Evolutionary conservation across 2,113 vertebrate genomes (phyloP), one percentile per base, ranked within the genome.

Genomic region (Dryoscopus gambensis): DNA sequence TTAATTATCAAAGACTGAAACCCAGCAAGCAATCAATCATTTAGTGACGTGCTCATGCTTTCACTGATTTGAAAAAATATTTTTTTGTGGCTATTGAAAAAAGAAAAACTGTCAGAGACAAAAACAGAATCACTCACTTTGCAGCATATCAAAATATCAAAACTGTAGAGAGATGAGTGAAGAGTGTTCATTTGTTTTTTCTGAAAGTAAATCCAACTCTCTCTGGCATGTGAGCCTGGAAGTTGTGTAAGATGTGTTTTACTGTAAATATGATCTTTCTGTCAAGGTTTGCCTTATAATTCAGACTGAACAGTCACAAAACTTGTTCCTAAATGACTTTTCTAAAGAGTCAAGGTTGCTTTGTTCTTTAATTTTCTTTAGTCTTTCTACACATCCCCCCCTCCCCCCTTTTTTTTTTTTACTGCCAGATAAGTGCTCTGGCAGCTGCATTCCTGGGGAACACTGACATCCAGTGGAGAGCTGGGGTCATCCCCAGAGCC

Each of bases 381-480:
- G 49, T 81, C 63, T 63, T 56, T 56, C 40, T 37, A 62, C 11
- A 25, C 13, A 59, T 24, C 1, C 37, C 35, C 27, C 10, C 5
- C 6, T 39, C 39, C 39, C 14, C 5, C 23, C 2, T 2, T 4
- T 0, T 7, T 23, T 42, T 31, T 98, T 97, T 95, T 89, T 30
- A 96, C 97, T 97, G 97, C 97, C 97, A 91, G 97, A 98, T 95
- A 97, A 98, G 91, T 98, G 97, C 60, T 97, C 87, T 11, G 33
- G 17, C 65, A 68, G 93, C 65, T 81, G 96, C 98, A 98, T 96
- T 95, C 96, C 98, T 98, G 97, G 97, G 97, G 98, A 98, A 98
- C 96, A 98, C 97, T 96, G 98, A 97, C 98, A 98, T 98, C 98
- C 97, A 97, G 98, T 98, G 98, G 98, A 94, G 95, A 89, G 79